Conservation (phyloP, 2,888 invertebrate genomes). For the Caenorhabditis angaria region DNA sequence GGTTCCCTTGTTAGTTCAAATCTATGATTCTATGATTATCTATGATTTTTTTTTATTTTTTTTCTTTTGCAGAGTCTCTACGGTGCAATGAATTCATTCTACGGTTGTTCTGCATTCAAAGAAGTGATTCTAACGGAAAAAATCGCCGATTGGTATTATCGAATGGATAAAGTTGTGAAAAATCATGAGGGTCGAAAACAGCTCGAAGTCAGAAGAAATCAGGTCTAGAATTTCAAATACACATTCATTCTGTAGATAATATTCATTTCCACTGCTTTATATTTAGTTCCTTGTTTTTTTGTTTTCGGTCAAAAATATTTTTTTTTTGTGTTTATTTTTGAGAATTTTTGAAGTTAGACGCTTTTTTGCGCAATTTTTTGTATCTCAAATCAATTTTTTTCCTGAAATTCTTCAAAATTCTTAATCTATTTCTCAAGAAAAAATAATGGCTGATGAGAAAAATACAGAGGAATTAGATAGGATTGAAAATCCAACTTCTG, state of each 20-base stretch:
- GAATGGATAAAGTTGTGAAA: conserved; percentile 57
- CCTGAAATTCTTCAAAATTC: not conserved
- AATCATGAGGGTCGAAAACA: conserved; percentile 42
- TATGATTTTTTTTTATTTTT: too few relatives aligned
- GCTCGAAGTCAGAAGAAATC: conserved; percentile 26
- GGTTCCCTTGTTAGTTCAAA: too few relatives aligned
- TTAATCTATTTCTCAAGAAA: not conserved
- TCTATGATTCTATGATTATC: too few relatives aligned
- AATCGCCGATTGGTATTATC: conserved; percentile 60
- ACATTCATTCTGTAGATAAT: conserved; percentile 8
- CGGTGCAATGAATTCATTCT: conserved; percentile 70
- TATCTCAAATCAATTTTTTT: too few relatives aligned
- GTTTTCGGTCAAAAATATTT: too few relatives aligned
- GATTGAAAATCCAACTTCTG: not conserved
- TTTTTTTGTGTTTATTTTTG: too few relatives aligned
- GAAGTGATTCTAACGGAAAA: conserved; percentile 62
- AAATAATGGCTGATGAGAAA: conserved; percentile 1
- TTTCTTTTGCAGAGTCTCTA: conserved; percentile 56
- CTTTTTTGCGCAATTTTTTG: too few relatives aligned
- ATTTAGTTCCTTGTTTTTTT: conserved; percentile 21
- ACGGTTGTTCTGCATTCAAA: conserved; percentile 65
- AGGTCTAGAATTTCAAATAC: conserved; percentile 7
- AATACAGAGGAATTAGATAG: conserved; percentile 6
- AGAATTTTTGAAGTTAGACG: too few relatives aligned
- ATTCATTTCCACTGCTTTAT: conserved; percentile 12